phyloP scores from a whole-genome alignment of 2,113 vertebrate species.

The Probosciger aterrimus region DNA sequence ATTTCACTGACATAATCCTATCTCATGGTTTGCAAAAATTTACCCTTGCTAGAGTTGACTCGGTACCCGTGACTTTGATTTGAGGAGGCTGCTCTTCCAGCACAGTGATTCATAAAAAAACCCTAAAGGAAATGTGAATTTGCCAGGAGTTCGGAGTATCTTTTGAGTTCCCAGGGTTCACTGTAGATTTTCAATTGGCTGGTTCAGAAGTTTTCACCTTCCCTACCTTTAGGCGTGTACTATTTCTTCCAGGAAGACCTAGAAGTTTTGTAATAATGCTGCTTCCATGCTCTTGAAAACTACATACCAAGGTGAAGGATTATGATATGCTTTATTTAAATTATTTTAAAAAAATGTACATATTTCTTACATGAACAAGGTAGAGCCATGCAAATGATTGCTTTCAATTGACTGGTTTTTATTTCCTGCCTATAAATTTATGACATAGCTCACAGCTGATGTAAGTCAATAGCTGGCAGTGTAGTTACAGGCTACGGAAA shows the following conservation, averaged over 20 bases:
- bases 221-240: neutral
- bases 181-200: neutral
- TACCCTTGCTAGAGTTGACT: neutral
- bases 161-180: neutral
- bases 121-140: neutral
- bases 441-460: neutral
- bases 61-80: neutral
- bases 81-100: neutral
- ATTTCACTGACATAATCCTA: neutral
- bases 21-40: neutral
- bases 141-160: neutral
- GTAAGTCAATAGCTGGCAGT: neutral
- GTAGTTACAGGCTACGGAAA: neutral
- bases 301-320: neutral
- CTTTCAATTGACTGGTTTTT: neutral
- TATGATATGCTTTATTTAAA: neutral
- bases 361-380: neutral
- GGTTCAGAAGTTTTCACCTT: neutral
- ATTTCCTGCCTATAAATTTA: neutral
- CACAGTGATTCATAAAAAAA: neutral
- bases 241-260: neutral
- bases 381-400: neutral
- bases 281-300: neutral
- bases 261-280: neutral
- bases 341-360: neutral